A percentile compares a stretch with the other conserved stretches of the same genome.
Evolutionary conservation across 2,888 invertebrate species (phyloP).

Genomic region (Andrena praecox): DNA sequence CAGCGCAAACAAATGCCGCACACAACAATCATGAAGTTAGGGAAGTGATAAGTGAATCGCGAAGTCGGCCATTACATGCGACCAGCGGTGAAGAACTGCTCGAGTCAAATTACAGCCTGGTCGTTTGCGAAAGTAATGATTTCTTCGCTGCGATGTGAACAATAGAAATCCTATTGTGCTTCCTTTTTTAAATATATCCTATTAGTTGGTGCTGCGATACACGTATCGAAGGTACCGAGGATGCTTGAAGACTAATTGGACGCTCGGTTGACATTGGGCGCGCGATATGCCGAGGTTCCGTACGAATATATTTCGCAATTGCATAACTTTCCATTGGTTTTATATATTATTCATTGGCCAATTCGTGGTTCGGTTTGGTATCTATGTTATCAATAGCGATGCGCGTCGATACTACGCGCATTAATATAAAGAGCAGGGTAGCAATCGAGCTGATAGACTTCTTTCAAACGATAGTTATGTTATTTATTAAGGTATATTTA

Average conservation of each 20-base stretch:
- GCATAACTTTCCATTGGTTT: constrained; percentile 31
- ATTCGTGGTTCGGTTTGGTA: neutral
- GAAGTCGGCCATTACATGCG: constrained; percentile 74
- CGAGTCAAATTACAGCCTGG: constrained; percentile 44
- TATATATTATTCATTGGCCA: neutral
- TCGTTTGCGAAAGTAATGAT: neutral
- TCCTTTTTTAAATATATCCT: neutral
- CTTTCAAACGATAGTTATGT: constrained; percentile 18
- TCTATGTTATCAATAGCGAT: neutral
- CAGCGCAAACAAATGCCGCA: constrained; percentile 84
- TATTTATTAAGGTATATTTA: constrained; percentile 51
- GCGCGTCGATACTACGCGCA: too few relatives aligned
- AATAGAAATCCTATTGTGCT: neutral
- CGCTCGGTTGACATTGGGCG: constrained; percentile 52
- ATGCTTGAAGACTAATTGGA: neutral
- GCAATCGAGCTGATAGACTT: neutral
- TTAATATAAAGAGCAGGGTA: neutral
- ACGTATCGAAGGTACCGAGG: neutral
- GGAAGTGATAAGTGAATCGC: constrained; percentile 76
- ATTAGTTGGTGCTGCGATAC: neutral
- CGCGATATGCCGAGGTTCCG: constrained; percentile 23
- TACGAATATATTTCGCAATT: constrained; percentile 24
- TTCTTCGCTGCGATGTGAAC: neutral
- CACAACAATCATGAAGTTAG: constrained; percentile 84
- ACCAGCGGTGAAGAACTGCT: constrained; percentile 35